Evolutionary conservation across 2,113 vertebrate species (phyloP), one percentile per base, ranked within the genome.

Genomic region (Mormyrus iriodes): DNA sequence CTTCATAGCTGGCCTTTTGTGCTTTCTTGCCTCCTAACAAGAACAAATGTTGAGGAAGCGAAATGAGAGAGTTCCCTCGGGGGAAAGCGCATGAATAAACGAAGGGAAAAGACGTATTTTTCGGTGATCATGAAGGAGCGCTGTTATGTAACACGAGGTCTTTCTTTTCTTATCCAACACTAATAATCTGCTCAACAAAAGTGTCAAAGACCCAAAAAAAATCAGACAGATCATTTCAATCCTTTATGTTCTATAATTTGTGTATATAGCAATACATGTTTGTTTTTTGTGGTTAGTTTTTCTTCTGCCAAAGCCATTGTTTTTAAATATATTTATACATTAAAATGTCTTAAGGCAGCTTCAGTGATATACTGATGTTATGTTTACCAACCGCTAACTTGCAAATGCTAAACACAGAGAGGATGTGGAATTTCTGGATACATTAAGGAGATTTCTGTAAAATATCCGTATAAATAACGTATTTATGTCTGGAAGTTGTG

Each of bases 401-500:
- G 95, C 95, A 96, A 95, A 95, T 93, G 94, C 95, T 69, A 31
- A 69, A 31, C 93, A 95, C 96, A 92, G 93, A 89, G 91, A 92
- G 91, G 93, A 93, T 92, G 93, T 92, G 91, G 92, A 93, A 39
- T 95, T 94, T 94, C 94, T 93, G 94, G 93, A 94, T 93, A 95
- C 94, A 94, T 86, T 88, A 91, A 95, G 95, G 95, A 94, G 92
- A 95, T 97, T 96, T 98, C 97, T 98, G 97, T 98, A 97, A 97
- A 96, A 96, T 97, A 97, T 97, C 96, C 96, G 96, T 98, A 98
- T 98, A 99, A 98, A 98, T 98, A 98, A 97, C 98, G 97, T 98
- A 98, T 98, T 98, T 99, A 98, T 97, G 97, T 97, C 96, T 96
- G 95, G 95, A 96, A 97, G 97, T 98, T 98, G 98, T 98, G 98